Conservation (phyloP, 2,888 invertebrate genomes). For the Amphipoea lucens region DNA sequence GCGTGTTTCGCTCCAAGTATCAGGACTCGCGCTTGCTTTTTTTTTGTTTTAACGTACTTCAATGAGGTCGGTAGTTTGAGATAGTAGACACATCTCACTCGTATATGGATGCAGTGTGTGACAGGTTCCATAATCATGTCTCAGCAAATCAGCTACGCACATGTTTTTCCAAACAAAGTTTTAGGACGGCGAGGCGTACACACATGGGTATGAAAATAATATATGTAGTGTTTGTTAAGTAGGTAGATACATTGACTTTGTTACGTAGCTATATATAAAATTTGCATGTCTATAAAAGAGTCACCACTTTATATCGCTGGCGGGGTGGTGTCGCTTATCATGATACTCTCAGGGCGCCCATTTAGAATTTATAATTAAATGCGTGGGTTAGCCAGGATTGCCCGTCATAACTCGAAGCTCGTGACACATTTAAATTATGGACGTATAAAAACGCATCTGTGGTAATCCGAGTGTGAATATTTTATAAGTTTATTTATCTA, state of each 20-base stretch:
- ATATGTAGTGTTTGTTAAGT: conserved; percentile 29
- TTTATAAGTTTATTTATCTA: conserved; percentile 10
- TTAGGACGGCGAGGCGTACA: neutral
- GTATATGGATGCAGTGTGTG: too few relatives aligned
- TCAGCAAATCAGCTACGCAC: neutral
- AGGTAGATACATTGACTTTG: neutral
- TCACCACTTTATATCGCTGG: conserved; percentile 48
- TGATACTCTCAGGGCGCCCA: conserved; percentile 55
- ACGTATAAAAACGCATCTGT: conserved; percentile 48
- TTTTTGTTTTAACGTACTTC: neutral
- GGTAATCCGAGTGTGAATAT: conserved; percentile 38
- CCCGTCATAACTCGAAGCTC: conserved; percentile 43
- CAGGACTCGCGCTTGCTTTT: neutral
- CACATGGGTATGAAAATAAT: neutral
- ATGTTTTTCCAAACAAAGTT: neutral
- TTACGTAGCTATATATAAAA: conserved; percentile 40
- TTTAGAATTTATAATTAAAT: conserved; percentile 65
- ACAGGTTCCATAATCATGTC: too few relatives aligned
- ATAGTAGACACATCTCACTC: neutral
- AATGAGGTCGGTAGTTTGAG: neutral
- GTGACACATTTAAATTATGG: conserved; percentile 47
- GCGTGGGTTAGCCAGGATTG: conserved; percentile 44
- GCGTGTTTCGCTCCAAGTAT: neutral
- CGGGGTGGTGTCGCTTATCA: conserved; percentile 51
- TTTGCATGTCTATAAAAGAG: conserved; percentile 59